These are phyloP conservation scores for Corydoras sp. DNA, from an alignment of 2,113 vertebrate genomes.

Conservation along the genomic window DNA sequence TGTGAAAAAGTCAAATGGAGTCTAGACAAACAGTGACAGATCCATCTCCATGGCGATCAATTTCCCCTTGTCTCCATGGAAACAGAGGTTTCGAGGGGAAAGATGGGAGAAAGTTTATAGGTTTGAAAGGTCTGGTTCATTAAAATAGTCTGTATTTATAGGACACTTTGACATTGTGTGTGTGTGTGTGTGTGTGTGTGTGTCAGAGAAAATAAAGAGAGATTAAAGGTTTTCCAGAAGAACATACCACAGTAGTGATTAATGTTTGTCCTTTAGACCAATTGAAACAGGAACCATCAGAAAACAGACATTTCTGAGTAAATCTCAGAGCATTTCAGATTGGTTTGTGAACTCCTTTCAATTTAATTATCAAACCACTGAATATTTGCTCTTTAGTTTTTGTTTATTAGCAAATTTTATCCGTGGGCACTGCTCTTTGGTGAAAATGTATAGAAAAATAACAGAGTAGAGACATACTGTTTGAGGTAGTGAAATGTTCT, in stretches of 20 bases:
- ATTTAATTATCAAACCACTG: too few species aligned
- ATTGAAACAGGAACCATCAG: background rate
- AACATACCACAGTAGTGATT: conserved; percentile 1
- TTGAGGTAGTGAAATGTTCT: too few species aligned
- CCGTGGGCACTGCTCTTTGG: too few species aligned
- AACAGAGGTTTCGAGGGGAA: conserved; percentile 5
- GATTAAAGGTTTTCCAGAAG: conserved; percentile 2
- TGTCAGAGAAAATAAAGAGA: background rate
- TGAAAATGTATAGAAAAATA: too few species aligned
- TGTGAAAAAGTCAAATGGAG: conserved; percentile 7
- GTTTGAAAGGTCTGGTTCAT: conserved; percentile 3
- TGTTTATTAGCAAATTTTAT: too few species aligned
- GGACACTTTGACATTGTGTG: background rate
- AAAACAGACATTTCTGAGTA: too few species aligned
- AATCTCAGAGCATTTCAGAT: background rate
- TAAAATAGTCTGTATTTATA: conserved; percentile 7
- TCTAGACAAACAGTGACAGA: conserved; percentile 26
- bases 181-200: background rate
- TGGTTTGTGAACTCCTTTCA: background rate
- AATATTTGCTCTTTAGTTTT: too few species aligned
- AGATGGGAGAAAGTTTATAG: conserved; percentile 1
- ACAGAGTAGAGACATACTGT: too few species aligned
- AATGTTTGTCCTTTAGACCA: background rate
- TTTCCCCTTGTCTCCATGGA: conserved; percentile 27
- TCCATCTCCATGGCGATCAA: conserved; percentile 29